Evolutionary conservation across 2,888 invertebrate species (phyloP), one percentile per base, ranked within the genome.

Genomic region (Andrena marginata): DNA sequence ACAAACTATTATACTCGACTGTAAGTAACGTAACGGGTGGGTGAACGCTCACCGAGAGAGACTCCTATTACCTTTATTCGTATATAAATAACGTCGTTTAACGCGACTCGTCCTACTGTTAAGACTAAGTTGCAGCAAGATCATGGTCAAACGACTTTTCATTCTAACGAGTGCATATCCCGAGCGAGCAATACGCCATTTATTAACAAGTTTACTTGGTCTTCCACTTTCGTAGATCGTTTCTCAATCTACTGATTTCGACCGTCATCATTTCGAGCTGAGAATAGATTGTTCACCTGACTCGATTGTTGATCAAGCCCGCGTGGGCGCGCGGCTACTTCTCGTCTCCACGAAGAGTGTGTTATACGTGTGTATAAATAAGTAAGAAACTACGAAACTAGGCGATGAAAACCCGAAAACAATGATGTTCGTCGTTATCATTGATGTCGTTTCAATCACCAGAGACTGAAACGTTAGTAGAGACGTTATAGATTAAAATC

Each of bases 381-480:
- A 84, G 67, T 71, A 80, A 72, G 60, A 33, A 86, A 64, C 70
- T 77, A 82, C 64, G 71, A 60, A 77, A 63, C 29, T 71, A 79
- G 56, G 60, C 20, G 59, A 56, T 29, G 5, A 75, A 73, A 75
- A 79, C 60, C 72, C 54, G 70, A 48, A 60, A 62, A 72, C 48
- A 64, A 67, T 67, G 74, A 74, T 85, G 77, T 88, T 86, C 78
- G 80, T 87, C 86, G 84, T 85, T 86, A 88, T 83, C 86, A 78
- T 88, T 87, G 81, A 77, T 88, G 87, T 87, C 79, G 80, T 87
- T 84, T 84, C 80, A 84, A 74, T 80, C 68, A 31, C 74, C 67
- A 77, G 84, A 87, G 82, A 88, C 87, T 86, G 87, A 86, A 68
- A 77, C 71, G 68, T 75, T 86, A 85, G 81, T 88, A 87, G 78